Evolutionary conservation across 2,797 vertebrate species (phyloP).

Genomic region (Acestrorhynchus altus): DNA sequence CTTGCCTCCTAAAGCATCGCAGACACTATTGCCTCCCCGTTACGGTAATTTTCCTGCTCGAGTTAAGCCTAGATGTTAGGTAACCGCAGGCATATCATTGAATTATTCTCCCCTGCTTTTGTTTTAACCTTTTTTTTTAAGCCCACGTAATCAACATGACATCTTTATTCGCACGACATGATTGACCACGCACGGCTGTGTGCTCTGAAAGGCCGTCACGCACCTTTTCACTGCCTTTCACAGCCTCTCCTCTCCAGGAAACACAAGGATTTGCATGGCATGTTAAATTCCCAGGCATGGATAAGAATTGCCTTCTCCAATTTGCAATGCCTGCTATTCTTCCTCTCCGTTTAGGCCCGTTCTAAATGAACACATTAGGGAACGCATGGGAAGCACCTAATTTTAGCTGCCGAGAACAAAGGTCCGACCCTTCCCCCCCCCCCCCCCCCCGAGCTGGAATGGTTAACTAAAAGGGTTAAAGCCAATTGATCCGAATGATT

Average conservation of each 20-base stretch:
- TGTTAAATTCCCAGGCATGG: neutral
- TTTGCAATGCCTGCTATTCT: slow-evolving; percentile 5
- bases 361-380: neutral
- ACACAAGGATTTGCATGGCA: slow-evolving; percentile 3
- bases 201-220: neutral
- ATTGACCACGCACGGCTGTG: neutral
- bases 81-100: neutral
- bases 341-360: neutral
- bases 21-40: neutral
- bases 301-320: neutral
- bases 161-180: neutral
- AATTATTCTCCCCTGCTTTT: neutral
- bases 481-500: slow-evolving; percentile 1
- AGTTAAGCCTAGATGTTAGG: neutral
- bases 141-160: neutral
- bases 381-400: neutral
- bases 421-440: neutral
- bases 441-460: too few species aligned
- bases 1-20: neutral
- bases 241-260: neutral
- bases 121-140: neutral
- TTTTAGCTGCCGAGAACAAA: neutral
- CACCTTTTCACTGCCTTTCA: neutral
- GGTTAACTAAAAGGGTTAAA: neutral
- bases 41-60: neutral